These are phyloP conservation scores for Archilochus colubris DNA, from an alignment of 2,113 vertebrate species.

Conservation along the genomic window DNA sequence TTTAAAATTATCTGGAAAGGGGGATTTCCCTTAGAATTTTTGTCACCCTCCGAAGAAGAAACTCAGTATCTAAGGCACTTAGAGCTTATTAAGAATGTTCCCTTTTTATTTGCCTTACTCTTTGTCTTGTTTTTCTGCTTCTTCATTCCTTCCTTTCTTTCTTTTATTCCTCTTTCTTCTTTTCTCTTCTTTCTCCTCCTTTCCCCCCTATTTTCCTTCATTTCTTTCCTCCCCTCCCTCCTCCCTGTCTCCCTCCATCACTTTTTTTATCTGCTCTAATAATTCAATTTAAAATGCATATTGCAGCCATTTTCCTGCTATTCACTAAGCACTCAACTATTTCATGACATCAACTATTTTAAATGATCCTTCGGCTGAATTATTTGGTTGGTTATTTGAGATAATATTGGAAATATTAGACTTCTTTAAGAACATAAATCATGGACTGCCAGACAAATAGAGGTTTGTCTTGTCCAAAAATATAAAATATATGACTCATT, in stretches of 20 bases:
- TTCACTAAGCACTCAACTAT: constrained; percentile 41
- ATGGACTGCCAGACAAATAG: constrained; percentile 69
- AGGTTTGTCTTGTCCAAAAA: constrained; percentile 77
- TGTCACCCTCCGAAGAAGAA: not conserved
- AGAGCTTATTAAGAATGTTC: not conserved
- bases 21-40: not conserved
- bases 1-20: not conserved
- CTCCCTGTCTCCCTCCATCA: too few relatives aligned
- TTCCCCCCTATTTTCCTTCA: too few relatives aligned
- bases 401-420: constrained; percentile 77
- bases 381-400: constrained; percentile 69
- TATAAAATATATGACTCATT: constrained; percentile 79
- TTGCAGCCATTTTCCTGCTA: constrained; percentile 22
- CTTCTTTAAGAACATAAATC: constrained; percentile 71
- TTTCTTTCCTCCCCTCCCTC: not conserved
- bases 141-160: too few relatives aligned
- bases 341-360: constrained; percentile 69
- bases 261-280: not conserved
- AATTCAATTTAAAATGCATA: not conserved
- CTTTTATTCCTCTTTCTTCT: not conserved
- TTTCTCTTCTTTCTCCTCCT: not conserved
- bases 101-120: not conserved
- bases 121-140: not conserved
- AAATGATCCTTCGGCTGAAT: constrained; percentile 71
- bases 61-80: rapidly evolving